Evolutionary conservation across 1,140 invertebrate genomes (phyloP), one percentile per base, ranked within the genome.

Genomic region (Triops cancriformis): DNA sequence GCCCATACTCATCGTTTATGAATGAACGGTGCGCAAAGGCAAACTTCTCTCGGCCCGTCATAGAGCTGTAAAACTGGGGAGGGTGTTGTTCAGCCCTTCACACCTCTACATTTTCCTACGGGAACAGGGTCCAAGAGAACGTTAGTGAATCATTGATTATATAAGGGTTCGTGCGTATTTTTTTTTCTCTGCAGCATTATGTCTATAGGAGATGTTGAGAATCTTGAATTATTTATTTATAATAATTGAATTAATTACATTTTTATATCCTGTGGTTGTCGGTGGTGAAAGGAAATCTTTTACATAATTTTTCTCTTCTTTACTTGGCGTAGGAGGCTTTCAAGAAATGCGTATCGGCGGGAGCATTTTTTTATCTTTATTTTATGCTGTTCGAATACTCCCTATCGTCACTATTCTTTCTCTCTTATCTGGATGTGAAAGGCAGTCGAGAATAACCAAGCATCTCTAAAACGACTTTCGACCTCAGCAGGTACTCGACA

Each of bases 401-500:
- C 31, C 31, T 23, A 23, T 64, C 5, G 14, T 6, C 23, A n/a
- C n/a, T 23, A 64, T 64, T 64, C 14, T 64, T 64, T 64, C 14
- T 23, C 51, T 23, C 51, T 9, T 23, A 37, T 23, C 23, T 64
- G 6, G 18, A 64, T 64, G 51, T 23, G 14, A 64, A 64, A 64
- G n/a, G 14, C 23, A 18, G 7, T 64, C 14, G 23, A 64, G 51
- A 64, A 64, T 23, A 64, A 23, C 4, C 14, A 64, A 64, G n/a
- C 51, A 64, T 23, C 18, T n/a, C 51, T 64, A 64, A 64, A 64
- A 23, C 2, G 51, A 64, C 23, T 18, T 64, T 64, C 51, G 14
- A 64, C 51, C 51, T 64, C 51, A 23, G 51, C 51, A 64, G 51
- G 51, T 23, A 64, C n/a, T 64, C 51, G 51, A 64, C 51, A 64